Evolutionary conservation across 2,113 vertebrate genomes (phyloP).

Genomic region (Phyllostomus hastatus): DNA sequence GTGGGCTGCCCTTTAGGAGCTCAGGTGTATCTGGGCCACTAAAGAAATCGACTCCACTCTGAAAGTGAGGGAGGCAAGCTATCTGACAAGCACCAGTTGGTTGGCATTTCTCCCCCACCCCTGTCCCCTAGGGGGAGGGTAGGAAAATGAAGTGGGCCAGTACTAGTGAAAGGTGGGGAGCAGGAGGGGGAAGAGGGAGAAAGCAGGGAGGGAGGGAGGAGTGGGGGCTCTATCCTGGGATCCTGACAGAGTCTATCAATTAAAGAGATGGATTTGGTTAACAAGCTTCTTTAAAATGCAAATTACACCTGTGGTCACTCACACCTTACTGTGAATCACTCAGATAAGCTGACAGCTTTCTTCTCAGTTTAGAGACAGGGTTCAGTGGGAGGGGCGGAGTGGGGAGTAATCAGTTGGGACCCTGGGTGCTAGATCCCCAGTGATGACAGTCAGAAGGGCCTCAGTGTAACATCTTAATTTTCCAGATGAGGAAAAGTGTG

Average conservation of each 20-base stretch:
- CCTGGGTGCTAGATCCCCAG: not conserved
- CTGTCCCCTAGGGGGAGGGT: too few species aligned
- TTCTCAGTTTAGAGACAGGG: not conserved
- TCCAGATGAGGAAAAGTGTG: not conserved
- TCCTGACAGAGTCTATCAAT: not conserved
- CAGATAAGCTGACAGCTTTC: not conserved
- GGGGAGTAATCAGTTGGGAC: not conserved
- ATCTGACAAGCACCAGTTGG: not conserved
- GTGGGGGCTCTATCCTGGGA: not conserved
- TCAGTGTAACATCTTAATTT: not conserved
- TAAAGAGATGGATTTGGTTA: not conserved
- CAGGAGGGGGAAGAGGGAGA: not conserved
- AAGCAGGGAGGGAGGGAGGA: too few species aligned
- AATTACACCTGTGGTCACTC: not conserved
- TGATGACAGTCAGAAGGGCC: not conserved
- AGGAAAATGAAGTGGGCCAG: not conserved
- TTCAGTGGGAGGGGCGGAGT: not conserved
- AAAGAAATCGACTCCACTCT: not conserved
- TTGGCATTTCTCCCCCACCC: not conserved
- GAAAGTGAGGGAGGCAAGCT: not conserved
- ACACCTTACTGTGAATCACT: not conserved
- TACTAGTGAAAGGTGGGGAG: not conserved
- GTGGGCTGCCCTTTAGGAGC: not conserved
- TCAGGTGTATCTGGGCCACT: not conserved
- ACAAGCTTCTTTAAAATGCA: conserved; percentile 37